Evolutionary conservation across 2,113 vertebrate species (phyloP).

Genomic region (Scophthalmus maximus): DNA sequence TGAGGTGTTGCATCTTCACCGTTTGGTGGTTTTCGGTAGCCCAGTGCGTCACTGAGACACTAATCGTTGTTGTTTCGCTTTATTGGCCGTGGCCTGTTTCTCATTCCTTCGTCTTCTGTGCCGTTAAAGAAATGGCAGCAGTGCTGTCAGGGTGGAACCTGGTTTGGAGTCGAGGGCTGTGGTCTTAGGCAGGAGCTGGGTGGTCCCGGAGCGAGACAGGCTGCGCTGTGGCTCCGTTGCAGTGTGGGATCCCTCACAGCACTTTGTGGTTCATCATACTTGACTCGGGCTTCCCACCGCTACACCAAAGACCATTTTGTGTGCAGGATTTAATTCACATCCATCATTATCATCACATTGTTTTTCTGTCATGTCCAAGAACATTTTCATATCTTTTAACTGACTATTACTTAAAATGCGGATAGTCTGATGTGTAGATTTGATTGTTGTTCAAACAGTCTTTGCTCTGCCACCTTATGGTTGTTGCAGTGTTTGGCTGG

Average conservation of each 20-base stretch:
- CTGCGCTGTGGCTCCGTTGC: slow-evolving; percentile 37
- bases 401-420: slow-evolving; percentile 1
- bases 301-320: slow-evolving; percentile 41
- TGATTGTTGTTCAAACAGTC: background rate
- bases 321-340: slow-evolving; percentile 34
- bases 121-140: slow-evolving; percentile 21
- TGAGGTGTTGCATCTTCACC: slow-evolving; percentile 4
- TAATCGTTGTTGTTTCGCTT: slow-evolving; percentile 40
- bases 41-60: slow-evolving; percentile 27
- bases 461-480: slow-evolving; percentile 69
- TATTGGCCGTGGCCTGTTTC: slow-evolving; percentile 7
- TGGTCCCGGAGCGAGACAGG: slow-evolving; percentile 54
- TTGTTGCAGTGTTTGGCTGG: slow-evolving; percentile 18
- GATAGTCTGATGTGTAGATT: background rate
- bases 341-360: slow-evolving; percentile 38
- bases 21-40: slow-evolving; percentile 28
- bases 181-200: slow-evolving; percentile 52
- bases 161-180: slow-evolving; percentile 37
- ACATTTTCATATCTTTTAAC: slow-evolving; percentile 24
- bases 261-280: slow-evolving; percentile 70
- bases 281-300: slow-evolving; percentile 59
- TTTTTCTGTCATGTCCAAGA: slow-evolving; percentile 38
- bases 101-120: no score
- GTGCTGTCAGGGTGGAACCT: slow-evolving; percentile 9
- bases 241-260: slow-evolving; percentile 66